phyloP scores from a whole-genome alignment of 2,888 invertebrate genomes.

The Nymphalis polychloros region DNA sequence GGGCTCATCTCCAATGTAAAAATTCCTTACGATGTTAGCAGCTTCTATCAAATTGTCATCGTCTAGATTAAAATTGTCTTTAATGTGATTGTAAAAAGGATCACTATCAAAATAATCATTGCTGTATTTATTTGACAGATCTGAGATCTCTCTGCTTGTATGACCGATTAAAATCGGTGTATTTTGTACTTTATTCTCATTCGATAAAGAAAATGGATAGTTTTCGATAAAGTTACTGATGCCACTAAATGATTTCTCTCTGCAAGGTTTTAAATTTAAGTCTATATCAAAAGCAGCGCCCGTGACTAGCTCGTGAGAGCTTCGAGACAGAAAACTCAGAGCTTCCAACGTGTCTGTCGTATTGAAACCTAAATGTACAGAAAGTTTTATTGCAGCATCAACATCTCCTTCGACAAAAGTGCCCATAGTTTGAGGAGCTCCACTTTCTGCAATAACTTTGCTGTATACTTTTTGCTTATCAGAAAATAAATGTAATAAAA shows the following conservation, averaged over 20 bases:
- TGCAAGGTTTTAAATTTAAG: constrained; percentile 63
- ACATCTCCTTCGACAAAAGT: constrained; percentile 63
- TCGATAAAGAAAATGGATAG: constrained; percentile 62
- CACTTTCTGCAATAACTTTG: constrained; percentile 69
- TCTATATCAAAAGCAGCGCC: constrained; percentile 58
- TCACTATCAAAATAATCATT: constrained; percentile 56
- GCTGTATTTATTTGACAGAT: constrained; percentile 43
- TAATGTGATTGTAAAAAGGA: constrained; percentile 61
- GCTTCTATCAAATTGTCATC: constrained; percentile 51
- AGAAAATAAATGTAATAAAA: constrained; percentile 65
- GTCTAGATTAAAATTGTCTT: constrained; percentile 61
- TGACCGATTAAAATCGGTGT: constrained; percentile 69
- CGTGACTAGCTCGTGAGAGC: constrained; percentile 59
- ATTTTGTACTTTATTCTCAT: constrained; percentile 59
- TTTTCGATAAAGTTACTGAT: constrained; percentile 64
- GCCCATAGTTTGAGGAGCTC: constrained; percentile 64
- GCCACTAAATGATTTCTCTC: constrained; percentile 68
- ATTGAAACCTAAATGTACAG: constrained; percentile 61
- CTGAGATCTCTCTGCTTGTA: constrained; percentile 56
- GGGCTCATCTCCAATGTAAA: constrained; percentile 68
- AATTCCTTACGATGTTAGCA: constrained; percentile 57
- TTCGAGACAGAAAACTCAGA: constrained; percentile 54
- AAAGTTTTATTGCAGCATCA: constrained; percentile 61
- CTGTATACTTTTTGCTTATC: constrained; percentile 65
- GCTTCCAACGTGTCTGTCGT: constrained; percentile 61